Evolutionary conservation across 2,797 vertebrate genomes (phyloP).

Genomic region (Sebastes itinus): DNA sequence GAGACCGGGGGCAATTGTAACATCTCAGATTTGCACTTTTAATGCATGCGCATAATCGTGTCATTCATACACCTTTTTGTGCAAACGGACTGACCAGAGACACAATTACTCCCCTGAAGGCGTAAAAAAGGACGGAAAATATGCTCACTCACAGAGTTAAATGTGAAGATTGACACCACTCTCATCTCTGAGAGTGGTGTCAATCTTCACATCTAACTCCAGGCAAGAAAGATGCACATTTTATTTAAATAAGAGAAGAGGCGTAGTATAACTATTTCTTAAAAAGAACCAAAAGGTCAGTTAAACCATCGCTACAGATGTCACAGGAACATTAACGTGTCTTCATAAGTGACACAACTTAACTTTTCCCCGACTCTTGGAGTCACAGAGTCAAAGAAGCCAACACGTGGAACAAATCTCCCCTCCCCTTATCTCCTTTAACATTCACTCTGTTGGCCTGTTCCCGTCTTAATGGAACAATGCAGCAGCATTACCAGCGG

Average conservation of each 20-base stretch:
- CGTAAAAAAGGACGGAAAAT: too few relatives aligned
- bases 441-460: slow-evolving; percentile 66
- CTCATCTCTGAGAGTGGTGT: too few relatives aligned
- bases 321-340: not conserved
- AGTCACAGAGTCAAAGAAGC: slow-evolving; percentile 42
- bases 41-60: too few relatives aligned
- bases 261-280: not conserved
- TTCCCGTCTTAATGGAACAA: slow-evolving; percentile 74
- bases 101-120: not conserved
- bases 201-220: not conserved
- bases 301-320: not conserved
- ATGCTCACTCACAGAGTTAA: too few relatives aligned
- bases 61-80: too few relatives aligned
- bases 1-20: too few relatives aligned
- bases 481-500: slow-evolving; percentile 74
- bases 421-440: slow-evolving; percentile 68
- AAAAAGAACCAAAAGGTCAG: not conserved
- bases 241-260: not conserved
- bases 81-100: too few relatives aligned
- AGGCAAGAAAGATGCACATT: not conserved
- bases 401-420: slow-evolving; percentile 61
- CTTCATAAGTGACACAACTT: slow-evolving; percentile 24
- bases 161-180: not conserved
- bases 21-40: too few relatives aligned
- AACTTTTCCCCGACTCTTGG: slow-evolving; percentile 42